Evolutionary conservation across 1,140 invertebrate genomes (phyloP).

Genomic region (Halesus radiatus): DNA sequence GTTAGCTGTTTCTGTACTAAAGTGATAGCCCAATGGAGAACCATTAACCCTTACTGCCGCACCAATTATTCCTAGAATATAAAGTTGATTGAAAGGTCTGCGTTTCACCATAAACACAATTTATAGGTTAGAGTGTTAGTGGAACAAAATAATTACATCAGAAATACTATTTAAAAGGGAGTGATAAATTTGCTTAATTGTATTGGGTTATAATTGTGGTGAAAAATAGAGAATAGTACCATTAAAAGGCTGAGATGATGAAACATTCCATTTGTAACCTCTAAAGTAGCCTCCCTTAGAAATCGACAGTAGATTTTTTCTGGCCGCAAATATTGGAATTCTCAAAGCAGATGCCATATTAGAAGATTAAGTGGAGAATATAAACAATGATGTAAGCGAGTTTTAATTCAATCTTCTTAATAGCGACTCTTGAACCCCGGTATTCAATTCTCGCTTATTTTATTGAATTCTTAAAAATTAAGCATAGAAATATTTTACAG

Average conservation of each 20-base stretch:
- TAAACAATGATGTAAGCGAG: not conserved
- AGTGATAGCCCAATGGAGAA: not conserved
- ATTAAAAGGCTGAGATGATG: not conserved
- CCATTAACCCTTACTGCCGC: not conserved
- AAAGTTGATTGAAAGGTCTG: not conserved
- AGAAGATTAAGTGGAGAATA: not conserved
- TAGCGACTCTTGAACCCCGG: too few species aligned
- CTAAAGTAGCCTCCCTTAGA: not conserved
- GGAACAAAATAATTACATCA: not conserved
- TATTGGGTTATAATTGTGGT: too few species aligned
- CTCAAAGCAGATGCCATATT: slow-evolving; percentile 13
- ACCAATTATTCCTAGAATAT: not conserved
- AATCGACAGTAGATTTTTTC: slow-evolving; percentile 25
- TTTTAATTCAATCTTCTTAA: too few species aligned
- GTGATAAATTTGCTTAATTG: too few species aligned
- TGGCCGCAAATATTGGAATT: slow-evolving; percentile 32
- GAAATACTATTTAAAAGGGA: too few species aligned
- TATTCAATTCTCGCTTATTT: too few species aligned
- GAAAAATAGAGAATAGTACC: slow-evolving; percentile 12
- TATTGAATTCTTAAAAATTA: too few species aligned
- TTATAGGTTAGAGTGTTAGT: not conserved
- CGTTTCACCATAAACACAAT: not conserved
- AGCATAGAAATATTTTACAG: too few species aligned
- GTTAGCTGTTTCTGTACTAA: slow-evolving; percentile 44
- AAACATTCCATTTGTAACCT: slow-evolving; percentile 26